phyloP scores from a whole-genome alignment of 2,888 invertebrate species.

The Agrilus mali region DNA sequence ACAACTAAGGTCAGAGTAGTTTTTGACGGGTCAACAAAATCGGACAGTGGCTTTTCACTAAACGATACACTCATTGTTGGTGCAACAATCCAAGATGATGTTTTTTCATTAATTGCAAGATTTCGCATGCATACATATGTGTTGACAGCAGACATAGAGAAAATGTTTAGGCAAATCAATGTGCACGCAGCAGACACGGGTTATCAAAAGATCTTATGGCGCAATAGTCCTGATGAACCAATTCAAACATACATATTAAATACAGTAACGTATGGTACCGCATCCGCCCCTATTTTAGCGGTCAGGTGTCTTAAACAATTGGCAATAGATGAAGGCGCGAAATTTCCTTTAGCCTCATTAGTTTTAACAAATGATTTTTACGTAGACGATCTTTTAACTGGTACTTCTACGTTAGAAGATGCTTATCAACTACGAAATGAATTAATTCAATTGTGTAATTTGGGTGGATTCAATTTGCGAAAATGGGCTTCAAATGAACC shows the following conservation, averaged over 20 bases:
- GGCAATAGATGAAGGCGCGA: no score
- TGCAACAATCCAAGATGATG: not conserved
- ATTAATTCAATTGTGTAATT: not conserved
- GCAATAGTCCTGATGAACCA: not conserved
- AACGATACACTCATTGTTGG: not conserved
- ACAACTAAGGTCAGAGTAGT: no score
- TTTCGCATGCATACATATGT: not conserved
- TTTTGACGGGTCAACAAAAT: no score
- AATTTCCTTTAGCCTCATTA: not conserved
- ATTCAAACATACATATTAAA: no score
- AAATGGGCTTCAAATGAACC: not conserved
- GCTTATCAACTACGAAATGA: not conserved
- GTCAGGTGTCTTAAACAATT: no score
- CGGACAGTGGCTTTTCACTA: not conserved
- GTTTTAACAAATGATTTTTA: not conserved
- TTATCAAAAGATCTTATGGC: not conserved
- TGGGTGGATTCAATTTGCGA: not conserved
- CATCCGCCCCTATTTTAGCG: no score
- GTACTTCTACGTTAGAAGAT: not conserved
- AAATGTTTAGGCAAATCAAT: not conserved
- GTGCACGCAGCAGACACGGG: not conserved
- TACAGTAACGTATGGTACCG: no score
- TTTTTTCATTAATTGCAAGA: not conserved
- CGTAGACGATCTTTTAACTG: constrained; percentile 1
- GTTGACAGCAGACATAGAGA: not conserved